Evolutionary conservation across 1,140 invertebrate genomes (phyloP).

Genomic region (Pogonomyrmex barbatus): DNA sequence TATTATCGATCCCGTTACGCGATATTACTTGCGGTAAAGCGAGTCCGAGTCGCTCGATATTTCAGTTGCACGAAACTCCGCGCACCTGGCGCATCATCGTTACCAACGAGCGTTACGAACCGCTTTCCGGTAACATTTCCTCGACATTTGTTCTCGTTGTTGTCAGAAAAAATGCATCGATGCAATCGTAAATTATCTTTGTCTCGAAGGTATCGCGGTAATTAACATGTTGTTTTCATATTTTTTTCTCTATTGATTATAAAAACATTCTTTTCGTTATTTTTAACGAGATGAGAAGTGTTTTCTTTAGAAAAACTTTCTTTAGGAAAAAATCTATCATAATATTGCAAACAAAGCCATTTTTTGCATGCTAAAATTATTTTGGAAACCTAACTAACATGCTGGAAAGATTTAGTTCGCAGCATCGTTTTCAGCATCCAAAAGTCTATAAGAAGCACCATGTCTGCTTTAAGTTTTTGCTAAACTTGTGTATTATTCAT

Average conservation of each 20-base stretch:
- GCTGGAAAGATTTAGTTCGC: too few relatives aligned
- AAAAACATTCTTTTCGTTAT: too few relatives aligned
- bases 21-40: conserved; percentile 23
- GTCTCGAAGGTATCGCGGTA: not conserved
- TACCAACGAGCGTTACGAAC: conserved; percentile 31
- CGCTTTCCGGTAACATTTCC: not conserved
- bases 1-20: conserved; percentile 70
- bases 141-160: not conserved
- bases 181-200: conserved; percentile 6
- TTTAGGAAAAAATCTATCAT: too few relatives aligned
- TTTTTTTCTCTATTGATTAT: not conserved
- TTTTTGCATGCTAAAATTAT: too few relatives aligned
- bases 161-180: not conserved
- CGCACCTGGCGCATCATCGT: conserved; percentile 53
- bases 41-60: not conserved
- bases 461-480: too few relatives aligned
- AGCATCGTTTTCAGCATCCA: too few relatives aligned
- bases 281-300: too few relatives aligned
- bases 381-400: too few relatives aligned
- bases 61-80: conserved; percentile 37
- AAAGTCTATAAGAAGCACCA: too few relatives aligned
- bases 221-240: not conserved
- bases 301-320: too few relatives aligned
- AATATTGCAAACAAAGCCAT: too few relatives aligned
- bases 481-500: not conserved